phyloP scores from a whole-genome alignment of 2,113 vertebrate genomes.

The Lycaon pictus region DNA sequence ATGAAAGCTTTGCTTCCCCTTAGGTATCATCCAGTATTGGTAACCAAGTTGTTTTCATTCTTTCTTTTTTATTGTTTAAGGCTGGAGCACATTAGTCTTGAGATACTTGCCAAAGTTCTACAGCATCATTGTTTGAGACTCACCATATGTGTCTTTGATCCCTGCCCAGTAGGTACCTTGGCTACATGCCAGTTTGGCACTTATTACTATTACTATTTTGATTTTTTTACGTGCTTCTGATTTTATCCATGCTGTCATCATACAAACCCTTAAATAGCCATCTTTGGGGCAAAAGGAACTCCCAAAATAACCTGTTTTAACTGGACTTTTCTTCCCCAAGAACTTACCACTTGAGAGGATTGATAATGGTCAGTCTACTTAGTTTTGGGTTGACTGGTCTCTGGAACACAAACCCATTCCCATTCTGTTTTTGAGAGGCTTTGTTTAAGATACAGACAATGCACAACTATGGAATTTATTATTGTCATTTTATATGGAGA shows the following conservation, averaged over 20 bases:
- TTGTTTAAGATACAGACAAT: background rate
- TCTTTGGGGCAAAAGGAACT: slow-evolving; percentile 73
- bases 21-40: slow-evolving; percentile 79
- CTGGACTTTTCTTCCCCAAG: slow-evolving; percentile 62
- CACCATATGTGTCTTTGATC: slow-evolving; percentile 88
- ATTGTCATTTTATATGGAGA: background rate
- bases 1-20: slow-evolving; percentile 85
- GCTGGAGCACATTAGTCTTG: slow-evolving; percentile 82
- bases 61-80: slow-evolving; percentile 76
- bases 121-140: slow-evolving; percentile 85
- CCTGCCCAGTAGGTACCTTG: slow-evolving; percentile 84
- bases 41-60: slow-evolving; percentile 78
- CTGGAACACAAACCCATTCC: background rate
- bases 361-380: background rate
- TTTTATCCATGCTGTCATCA: slow-evolving; percentile 84
- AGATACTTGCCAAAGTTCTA: slow-evolving; percentile 83
- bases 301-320: slow-evolving; percentile 75
- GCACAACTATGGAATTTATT: background rate
- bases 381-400: background rate
- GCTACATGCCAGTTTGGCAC: slow-evolving; percentile 82
- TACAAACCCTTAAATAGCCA: slow-evolving; percentile 75
- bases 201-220: slow-evolving; percentile 78
- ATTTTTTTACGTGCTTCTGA: slow-evolving; percentile 86
- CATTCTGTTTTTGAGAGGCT: slow-evolving; percentile 13
- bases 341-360: slow-evolving; percentile 36